A percentile compares a stretch with the other conserved stretches of the same genome.
phyloP scores from a whole-genome alignment of 2,113 vertebrate genomes.

The Varanus salvator region DNA sequence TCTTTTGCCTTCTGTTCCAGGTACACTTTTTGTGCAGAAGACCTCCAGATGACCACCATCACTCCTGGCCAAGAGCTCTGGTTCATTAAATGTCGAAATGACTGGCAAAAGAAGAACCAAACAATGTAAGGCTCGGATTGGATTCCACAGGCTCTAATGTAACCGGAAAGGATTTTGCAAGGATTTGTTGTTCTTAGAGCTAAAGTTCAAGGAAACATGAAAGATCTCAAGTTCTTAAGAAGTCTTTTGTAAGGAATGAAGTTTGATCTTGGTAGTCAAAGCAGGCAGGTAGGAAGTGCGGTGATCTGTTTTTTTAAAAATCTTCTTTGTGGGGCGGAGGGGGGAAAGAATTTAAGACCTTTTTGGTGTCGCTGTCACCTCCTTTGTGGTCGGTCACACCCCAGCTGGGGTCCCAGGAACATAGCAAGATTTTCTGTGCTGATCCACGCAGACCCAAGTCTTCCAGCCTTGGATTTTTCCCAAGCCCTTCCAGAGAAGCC shows the following conservation, averaged over 20 bases:
- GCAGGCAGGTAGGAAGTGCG: no score
- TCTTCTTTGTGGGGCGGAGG: no score
- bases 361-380: no score
- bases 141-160: not conserved
- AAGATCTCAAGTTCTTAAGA: not conserved
- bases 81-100: slow-evolving; percentile 88
- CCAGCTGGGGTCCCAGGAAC: no score
- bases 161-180: not conserved
- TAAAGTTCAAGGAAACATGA: not conserved
- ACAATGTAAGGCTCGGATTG: slow-evolving; percentile 65
- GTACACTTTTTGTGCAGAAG: slow-evolving; percentile 88
- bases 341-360: no score
- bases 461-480: no score
- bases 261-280: not conserved
- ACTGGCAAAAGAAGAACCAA: slow-evolving; percentile 80
- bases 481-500: not conserved
- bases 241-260: not conserved
- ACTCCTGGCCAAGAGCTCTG: slow-evolving; percentile 85
- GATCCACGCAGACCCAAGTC: no score
- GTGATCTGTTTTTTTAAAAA: no score
- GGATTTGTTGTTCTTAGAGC: not conserved
- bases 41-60: slow-evolving; percentile 78
- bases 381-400: no score
- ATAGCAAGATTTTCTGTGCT: no score
- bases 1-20: slow-evolving; percentile 68